Percentiles rank a stretch among this genome's conserved stretches.
Conservation (phyloP, 2,113 vertebrate species). For the Sorex araneus region DNA sequence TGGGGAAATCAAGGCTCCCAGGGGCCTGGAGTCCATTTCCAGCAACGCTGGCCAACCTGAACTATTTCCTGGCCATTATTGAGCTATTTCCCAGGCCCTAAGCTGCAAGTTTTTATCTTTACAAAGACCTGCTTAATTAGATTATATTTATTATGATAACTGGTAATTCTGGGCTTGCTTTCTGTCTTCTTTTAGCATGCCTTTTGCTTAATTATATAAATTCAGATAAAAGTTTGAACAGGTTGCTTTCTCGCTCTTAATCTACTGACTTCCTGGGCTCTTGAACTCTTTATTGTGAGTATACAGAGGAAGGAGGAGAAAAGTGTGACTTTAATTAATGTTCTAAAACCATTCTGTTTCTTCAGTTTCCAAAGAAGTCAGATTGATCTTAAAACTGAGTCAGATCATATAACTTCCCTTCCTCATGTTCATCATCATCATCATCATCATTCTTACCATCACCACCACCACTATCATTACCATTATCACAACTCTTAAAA, state of each 20-base stretch:
- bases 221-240: background rate
- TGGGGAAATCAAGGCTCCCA: no score
- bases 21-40: no score
- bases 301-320: no score
- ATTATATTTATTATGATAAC: background rate
- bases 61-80: no score
- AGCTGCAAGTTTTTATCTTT: background rate
- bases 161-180: background rate
- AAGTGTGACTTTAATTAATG: background rate
- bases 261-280: background rate
- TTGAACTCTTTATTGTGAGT: no score
- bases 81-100: background rate
- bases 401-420: no score
- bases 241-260: background rate
- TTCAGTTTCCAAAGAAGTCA: background rate
- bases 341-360: background rate
- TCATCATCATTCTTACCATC: no score
- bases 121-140: background rate
- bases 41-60: no score
- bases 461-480: no score
- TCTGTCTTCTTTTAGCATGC: background rate
- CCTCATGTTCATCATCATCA: no score
- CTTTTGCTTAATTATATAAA: background rate
- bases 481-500: no score
- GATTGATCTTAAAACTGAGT: background rate